Conservation (phyloP, 2,888 invertebrate species). For the Nemurella pictetii region DNA sequence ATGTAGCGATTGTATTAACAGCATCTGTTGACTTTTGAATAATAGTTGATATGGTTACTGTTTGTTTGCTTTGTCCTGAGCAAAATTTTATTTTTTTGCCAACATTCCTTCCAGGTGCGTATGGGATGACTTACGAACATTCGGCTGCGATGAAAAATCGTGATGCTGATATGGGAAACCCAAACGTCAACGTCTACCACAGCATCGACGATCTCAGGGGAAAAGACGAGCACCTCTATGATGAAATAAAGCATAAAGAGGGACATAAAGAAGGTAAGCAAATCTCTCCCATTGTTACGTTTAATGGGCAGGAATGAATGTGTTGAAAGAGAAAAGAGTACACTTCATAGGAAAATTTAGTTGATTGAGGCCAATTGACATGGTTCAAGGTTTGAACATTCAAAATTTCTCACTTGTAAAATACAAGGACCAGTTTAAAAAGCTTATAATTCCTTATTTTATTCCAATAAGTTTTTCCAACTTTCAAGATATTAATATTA, state of each 20-base stretch:
- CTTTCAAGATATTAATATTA: too few relatives aligned
- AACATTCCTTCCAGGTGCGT: conserved; percentile 47
- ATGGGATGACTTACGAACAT: conserved; percentile 65
- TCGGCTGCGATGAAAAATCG: conserved; percentile 73
- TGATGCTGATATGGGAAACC: conserved; percentile 84
- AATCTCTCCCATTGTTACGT: too few relatives aligned
- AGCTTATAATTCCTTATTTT: too few relatives aligned
- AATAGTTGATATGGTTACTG: conserved; percentile 20
- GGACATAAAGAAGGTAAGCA: conserved; percentile 47
- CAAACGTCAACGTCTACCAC: conserved; percentile 76
- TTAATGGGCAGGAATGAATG: too few relatives aligned
- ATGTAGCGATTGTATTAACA: too few relatives aligned
- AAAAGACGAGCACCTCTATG: conserved; percentile 82
- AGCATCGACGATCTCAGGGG: conserved; percentile 67
- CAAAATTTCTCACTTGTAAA: too few relatives aligned
- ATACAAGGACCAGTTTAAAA: too few relatives aligned
- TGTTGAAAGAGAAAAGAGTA: background rate
- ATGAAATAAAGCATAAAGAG: conserved; percentile 85
- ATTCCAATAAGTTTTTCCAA: too few relatives aligned
- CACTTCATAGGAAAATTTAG: background rate
- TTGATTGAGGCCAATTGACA: too few relatives aligned
- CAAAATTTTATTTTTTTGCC: too few relatives aligned
- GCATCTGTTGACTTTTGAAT: background rate
- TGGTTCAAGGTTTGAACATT: too few relatives aligned
- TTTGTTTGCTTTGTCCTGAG: background rate